Evolutionary conservation across 2,888 invertebrate genomes (phyloP).

Genomic region (Minunthozetes semirufus): DNA sequence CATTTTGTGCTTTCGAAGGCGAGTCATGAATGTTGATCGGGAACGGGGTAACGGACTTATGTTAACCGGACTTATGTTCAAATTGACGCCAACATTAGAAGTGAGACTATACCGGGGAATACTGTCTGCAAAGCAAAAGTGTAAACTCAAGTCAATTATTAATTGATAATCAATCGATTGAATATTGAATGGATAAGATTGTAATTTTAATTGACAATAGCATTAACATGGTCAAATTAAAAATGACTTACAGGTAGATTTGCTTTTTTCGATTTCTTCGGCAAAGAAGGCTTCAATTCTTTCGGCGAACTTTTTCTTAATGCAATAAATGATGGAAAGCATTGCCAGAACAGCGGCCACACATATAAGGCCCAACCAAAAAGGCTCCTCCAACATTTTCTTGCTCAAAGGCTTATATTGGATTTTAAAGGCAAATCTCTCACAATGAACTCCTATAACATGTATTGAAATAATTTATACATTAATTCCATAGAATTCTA

Average conservation of each 20-base stretch:
- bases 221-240: too few relatives aligned
- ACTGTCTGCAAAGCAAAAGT: slow-evolving; percentile 23
- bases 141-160: too few relatives aligned
- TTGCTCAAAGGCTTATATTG: slow-evolving; percentile 67
- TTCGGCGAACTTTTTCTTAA: slow-evolving; percentile 75
- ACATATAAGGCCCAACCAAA: slow-evolving; percentile 79
- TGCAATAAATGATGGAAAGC: slow-evolving; percentile 73
- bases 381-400: slow-evolving; percentile 76
- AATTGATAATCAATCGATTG: too few relatives aligned
- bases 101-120: slow-evolving; percentile 41
- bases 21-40: slow-evolving; percentile 30
- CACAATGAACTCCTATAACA: slow-evolving; percentile 57
- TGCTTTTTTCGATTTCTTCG: slow-evolving; percentile 55
- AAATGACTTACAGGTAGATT: slow-evolving; percentile 41
- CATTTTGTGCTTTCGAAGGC: slow-evolving; percentile 17
- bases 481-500: neutral
- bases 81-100: slow-evolving; percentile 37
- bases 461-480: neutral
- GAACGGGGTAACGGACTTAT: slow-evolving; percentile 28
- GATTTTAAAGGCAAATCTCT: slow-evolving; percentile 61
- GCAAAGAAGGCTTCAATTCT: slow-evolving; percentile 73
- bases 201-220: too few relatives aligned
- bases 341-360: slow-evolving; percentile 70
- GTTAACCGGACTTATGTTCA: slow-evolving; percentile 26
- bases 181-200: too few relatives aligned